phyloP scores from a whole-genome alignment of 1,140 invertebrate genomes.

The Dreissena rostriformis region DNA sequence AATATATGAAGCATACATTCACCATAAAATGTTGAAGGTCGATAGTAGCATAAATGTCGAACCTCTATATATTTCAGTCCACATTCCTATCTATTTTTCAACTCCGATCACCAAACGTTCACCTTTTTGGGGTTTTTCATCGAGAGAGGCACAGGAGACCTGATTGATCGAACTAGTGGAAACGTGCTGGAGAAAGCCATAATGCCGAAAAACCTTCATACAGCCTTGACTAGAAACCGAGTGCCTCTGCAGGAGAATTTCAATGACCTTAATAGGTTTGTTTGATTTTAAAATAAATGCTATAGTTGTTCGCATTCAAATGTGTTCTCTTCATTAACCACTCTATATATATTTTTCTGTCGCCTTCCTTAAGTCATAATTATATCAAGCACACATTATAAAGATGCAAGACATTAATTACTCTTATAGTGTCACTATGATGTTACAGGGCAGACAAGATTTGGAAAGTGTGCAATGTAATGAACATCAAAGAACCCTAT shows the following conservation, averaged over 20 bases:
- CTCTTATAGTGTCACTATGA: background rate
- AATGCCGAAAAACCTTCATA: conserved; percentile 66
- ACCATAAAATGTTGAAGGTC: too few relatives aligned
- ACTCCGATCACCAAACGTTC: conserved; percentile 72
- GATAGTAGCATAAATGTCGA: too few relatives aligned
- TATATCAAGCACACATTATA: too few relatives aligned
- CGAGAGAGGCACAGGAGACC: conserved; percentile 65
- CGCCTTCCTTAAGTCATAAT: too few relatives aligned
- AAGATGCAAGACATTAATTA: too few relatives aligned
- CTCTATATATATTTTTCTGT: too few relatives aligned
- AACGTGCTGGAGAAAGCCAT: conserved; percentile 61
- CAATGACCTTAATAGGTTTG: conserved; percentile 68
- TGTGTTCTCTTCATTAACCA: too few relatives aligned
- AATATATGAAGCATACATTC: too few relatives aligned
- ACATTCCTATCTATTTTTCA: conserved; percentile 79
- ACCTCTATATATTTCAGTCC: conserved; percentile 60
- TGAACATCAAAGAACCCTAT: conserved; percentile 6
- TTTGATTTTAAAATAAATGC: too few relatives aligned
- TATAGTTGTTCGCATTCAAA: too few relatives aligned
- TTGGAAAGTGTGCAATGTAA: conserved; percentile 23
- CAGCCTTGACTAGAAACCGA: conserved; percentile 65
- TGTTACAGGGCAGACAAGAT: conserved; percentile 21
- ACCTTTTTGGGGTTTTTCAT: conserved; percentile 78
- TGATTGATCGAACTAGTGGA: conserved; percentile 70
- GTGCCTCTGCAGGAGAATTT: conserved; percentile 73